Base-by-base conservation (phyloP, 1,140 invertebrate genomes). In the Propsilocerus akamusi region DNA sequence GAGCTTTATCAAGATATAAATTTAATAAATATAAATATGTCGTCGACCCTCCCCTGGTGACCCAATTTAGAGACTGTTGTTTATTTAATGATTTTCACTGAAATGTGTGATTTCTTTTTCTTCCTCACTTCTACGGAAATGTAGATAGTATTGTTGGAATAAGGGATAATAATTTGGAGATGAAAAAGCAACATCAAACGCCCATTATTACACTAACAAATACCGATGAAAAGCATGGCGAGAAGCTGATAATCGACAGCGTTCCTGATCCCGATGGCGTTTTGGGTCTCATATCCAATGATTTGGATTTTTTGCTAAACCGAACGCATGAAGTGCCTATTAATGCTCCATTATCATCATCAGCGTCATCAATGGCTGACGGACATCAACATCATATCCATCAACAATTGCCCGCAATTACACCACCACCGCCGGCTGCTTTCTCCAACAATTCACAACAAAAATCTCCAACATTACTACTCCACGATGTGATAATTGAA, bases 241-340 rank as follows among this genome's bases (percentile, higher is more conserved):
- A 41, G 17, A 41, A 20, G 17, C 34, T 41, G 5, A 20, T 41
- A 8, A 41, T 41, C 22, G 34, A 41, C 14, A 17, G n/a, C 14
- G 34, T 41, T 8, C 34, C 34, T 5, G 34, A 41, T 41, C 34
- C 69, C 12, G 67, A 71, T 48, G 75, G 76, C 48, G 78, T 82
- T 68, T 63, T 83, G 3, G 76, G 81, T 62, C 72, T 80, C 54
- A 84, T 84, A 57, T 79, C 77, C 2, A 75, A 80, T 56, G 80
- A 84, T 63, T 67, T 83, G 34, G 80, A 83, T 62, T 84, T 83
- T 66, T 61, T 84, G 51, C 63, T 84, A 47, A 83, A 83, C 61
- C 72, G 77, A 48, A 76, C 68, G 46, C 48, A 46, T 12, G 53
- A 54, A 41, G 28, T 50, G 14, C 58, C 63, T 32, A 58, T 59